A percentile compares a stretch with the other conserved stretches of the same genome.
Evolutionary conservation across 2,113 vertebrate genomes (phyloP).

Genomic region (Equus quagga): DNA sequence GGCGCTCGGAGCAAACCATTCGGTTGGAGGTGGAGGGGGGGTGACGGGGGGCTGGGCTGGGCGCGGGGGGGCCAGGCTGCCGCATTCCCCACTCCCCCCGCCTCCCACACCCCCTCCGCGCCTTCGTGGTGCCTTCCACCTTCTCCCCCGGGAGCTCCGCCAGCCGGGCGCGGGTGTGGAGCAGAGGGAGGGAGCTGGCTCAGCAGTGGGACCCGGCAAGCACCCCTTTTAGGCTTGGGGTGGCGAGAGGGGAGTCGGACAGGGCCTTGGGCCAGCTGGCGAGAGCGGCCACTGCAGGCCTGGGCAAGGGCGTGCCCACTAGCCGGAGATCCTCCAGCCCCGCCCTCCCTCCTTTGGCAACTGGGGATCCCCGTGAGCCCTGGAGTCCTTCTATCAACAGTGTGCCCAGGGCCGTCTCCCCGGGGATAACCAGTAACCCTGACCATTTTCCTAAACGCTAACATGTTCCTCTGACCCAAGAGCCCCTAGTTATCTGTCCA

Average conservation of each 20-base stretch:
- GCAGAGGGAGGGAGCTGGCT: conserved; percentile 64
- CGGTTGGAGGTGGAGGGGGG: conserved; percentile 74
- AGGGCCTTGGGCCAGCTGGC: conserved; percentile 81
- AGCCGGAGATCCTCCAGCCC: conserved; percentile 5
- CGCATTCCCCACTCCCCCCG: conserved; percentile 71
- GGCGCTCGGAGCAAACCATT: conserved; percentile 84
- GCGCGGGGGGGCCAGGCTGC: conserved; percentile 69
- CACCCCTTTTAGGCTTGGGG: conserved; percentile 71
- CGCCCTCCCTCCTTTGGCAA: conserved; percentile 45
- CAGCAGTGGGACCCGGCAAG: conserved; percentile 40
- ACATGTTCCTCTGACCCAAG: neutral
- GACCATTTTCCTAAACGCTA: neutral
- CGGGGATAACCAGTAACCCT: neutral
- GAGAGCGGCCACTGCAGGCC: conserved; percentile 75
- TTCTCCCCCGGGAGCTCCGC: conserved; percentile 73
- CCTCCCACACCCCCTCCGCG: conserved; percentile 51
- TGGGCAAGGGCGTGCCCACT: conserved; percentile 78
- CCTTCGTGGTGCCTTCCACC: conserved; percentile 67
- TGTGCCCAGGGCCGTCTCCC: neutral
- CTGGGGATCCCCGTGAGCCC: conserved; percentile 57
- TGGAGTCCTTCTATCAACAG: neutral
- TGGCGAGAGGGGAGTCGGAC: conserved; percentile 61
- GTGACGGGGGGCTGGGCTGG: conserved; percentile 75
- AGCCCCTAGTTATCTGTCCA: neutral
- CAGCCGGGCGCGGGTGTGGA: conserved; percentile 53